Base-by-base conservation (phyloP, 2,888 invertebrate genomes). In the Dromius quadrimaculatus region DNA sequence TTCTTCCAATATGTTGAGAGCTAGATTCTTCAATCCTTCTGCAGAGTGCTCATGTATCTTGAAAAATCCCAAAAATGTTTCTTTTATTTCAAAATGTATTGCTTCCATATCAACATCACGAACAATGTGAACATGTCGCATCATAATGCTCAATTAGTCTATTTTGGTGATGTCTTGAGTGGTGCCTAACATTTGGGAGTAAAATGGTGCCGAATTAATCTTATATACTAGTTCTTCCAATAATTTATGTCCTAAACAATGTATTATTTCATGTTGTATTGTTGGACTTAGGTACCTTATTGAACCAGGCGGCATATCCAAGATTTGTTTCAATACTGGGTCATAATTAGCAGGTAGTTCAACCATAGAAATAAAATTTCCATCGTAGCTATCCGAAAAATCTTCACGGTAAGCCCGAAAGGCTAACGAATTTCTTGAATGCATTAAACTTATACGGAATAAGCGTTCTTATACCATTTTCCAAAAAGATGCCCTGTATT, bases 171-270 rank as follows among this genome's bases (percentile, higher is more conserved):
- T 70, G 54, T 72, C 72, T 65, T 73, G 72, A 34, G 66, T 72
- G 0, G 83, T 81, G 73, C 85, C 85, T 2, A 83, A 81, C 28
- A 85, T 79, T 66, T 84, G 79, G 71, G 71, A 63, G 20, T 17
- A 72, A 54, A 72, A 68, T 11, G 71, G 61, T 54, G 54, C 65
- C 34, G 54, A 34, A 15, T 66, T 47, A 2, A 72, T 62, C 19
- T 72, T 68, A 64, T 32, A 57, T 32, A 57, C 22, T 36, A 45
- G 8, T 45, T 13, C 54, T 38, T 54, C 43, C 34, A 50, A 36
- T 66, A 65, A n/a, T 65, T 65, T 65, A 13, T 17, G 6, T 13
- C 4, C 45, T 19, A 45, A 19, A 13, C 8, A 57, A 34, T 32
- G 13, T 32, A 64, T 71, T 13, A 71, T 45, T 47, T 63, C 71